phyloP scores from a whole-genome alignment of 2,888 invertebrate species.

The Drosophila nr. perissopoda region DNA sequence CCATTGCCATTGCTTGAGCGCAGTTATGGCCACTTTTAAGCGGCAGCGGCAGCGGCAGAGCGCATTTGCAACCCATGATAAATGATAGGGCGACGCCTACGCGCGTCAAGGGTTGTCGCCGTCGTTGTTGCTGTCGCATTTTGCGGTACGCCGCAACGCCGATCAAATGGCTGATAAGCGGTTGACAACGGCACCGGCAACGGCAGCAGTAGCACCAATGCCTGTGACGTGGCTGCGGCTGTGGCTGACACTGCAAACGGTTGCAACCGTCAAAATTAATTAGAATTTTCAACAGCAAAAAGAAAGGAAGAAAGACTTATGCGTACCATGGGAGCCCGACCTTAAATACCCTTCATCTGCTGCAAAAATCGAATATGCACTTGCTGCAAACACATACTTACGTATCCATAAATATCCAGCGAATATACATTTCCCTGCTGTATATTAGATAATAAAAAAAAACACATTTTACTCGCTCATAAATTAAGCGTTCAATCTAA shows the following conservation, averaged over 20 bases:
- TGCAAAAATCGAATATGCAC: neutral
- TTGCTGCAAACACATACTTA: neutral
- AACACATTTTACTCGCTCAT: neutral
- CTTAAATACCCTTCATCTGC: constrained; percentile 15
- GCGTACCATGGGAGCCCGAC: neutral
- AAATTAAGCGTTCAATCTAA: neutral
- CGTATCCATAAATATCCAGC: neutral
- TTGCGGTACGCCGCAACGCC: constrained; percentile 75
- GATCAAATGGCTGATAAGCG: constrained; percentile 75
- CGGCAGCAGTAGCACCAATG: constrained; percentile 15
- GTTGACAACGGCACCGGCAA: constrained; percentile 48
- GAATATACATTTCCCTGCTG: neutral
- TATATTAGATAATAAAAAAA: neutral
- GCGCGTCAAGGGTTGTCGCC: constrained; percentile 71
- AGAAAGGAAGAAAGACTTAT: constrained; percentile 16
- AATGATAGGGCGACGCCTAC: constrained; percentile 75
- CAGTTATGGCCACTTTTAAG: constrained; percentile 43
- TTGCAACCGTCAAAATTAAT: constrained; percentile 79
- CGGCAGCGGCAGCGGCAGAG: constrained; percentile 14
- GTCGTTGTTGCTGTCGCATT: constrained; percentile 53
- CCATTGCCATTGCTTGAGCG: constrained; percentile 14
- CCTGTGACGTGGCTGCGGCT: constrained; percentile 65
- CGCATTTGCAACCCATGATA: constrained; percentile 62
- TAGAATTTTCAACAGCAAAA: constrained; percentile 71
- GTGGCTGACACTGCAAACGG: constrained; percentile 76